Conservation (phyloP, 2,113 vertebrate species). For the Prunella fulvescens region DNA sequence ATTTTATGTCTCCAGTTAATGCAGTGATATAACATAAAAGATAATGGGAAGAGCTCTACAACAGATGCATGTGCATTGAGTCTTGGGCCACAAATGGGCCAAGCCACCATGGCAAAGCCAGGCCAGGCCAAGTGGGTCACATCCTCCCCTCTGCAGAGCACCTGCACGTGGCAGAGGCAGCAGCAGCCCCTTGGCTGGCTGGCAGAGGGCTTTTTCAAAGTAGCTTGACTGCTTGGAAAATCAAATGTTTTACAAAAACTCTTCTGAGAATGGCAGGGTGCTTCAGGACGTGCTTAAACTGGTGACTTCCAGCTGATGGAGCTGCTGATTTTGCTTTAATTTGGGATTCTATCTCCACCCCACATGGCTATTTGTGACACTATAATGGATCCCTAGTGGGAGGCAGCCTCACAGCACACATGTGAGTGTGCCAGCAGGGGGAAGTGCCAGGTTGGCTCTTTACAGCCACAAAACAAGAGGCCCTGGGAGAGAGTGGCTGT, state of each 20-base stretch:
- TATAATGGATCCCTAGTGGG: neutral
- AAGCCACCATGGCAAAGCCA: neutral
- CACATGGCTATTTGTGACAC: rapidly evolving
- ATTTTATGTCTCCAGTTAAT: neutral
- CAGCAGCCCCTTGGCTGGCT: neutral
- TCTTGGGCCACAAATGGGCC: neutral
- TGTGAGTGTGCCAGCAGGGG: rapidly evolving
- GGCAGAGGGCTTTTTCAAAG: neutral
- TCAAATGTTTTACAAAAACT: neutral
- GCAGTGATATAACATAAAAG: neutral
- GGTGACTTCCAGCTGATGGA: neutral
- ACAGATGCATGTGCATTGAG: neutral
- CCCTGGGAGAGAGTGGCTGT: neutral
- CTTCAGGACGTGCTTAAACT: neutral
- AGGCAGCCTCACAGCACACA: neutral
- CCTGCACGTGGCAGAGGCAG: rapidly evolving
- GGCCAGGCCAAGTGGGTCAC: too few relatives aligned
- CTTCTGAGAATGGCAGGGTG: neutral
- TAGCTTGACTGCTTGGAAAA: neutral
- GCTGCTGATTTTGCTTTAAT: neutral
- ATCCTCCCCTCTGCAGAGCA: neutral
- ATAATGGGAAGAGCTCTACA: neutral
- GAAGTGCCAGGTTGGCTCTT: neutral
- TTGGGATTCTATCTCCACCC: neutral
- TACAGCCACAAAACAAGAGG: neutral